Conservation (phyloP, 2,888 invertebrate genomes). For the Pseudococcus jackbeardsleyi region DNA sequence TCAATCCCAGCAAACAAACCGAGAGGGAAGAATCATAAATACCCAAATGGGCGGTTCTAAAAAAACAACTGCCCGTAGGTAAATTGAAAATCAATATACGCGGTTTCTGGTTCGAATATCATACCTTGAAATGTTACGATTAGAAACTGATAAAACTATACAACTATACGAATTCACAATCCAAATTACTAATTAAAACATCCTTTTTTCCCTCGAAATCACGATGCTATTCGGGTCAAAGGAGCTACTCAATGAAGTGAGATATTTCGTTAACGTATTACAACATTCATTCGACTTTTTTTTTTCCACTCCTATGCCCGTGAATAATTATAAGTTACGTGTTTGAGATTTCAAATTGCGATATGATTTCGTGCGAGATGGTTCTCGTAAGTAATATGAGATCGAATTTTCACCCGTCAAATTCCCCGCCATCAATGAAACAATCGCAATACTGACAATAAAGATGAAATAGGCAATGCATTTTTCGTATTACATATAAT, state of each 20-base stretch:
- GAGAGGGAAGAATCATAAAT: no score
- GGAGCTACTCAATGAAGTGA: conserved; percentile 6
- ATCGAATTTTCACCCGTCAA: conserved; percentile 9
- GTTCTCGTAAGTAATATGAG: conserved; percentile 4
- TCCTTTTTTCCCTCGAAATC: background rate
- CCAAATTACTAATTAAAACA: conserved; percentile 10
- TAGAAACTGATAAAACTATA: background rate
- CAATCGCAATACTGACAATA: background rate
- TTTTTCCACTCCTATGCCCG: background rate
- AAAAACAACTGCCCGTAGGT: background rate
- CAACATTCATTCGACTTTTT: conserved; percentile 16
- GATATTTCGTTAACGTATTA: conserved; percentile 5
- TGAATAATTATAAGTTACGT: conserved; percentile 3
- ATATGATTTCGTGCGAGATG: conserved; percentile 20
- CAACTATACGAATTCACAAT: background rate
- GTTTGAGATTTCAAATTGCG: background rate
- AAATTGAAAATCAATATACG: conserved; percentile 4
- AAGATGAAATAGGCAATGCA: no score
- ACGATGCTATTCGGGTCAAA: conserved; percentile 16
- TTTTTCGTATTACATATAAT: no score
- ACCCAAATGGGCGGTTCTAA: background rate
- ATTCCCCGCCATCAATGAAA: background rate
- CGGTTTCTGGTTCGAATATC: background rate
- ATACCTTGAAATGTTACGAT: conserved; percentile 16
- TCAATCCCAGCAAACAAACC: no score